Conservation (phyloP, 2,888 invertebrate genomes). For the Trisateles emortualis region DNA sequence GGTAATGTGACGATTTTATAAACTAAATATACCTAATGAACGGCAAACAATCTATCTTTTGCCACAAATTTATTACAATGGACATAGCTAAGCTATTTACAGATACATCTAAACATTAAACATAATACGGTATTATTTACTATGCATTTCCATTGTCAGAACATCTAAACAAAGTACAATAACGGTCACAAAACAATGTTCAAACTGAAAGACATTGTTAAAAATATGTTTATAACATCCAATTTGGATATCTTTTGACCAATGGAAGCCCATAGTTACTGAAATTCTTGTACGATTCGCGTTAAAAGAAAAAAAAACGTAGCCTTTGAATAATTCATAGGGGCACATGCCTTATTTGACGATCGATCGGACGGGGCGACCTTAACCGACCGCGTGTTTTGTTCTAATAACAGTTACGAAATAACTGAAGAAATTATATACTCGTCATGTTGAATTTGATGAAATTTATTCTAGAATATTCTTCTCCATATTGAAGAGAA, state of each 20-base stretch:
- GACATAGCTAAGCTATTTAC: constrained; percentile 28
- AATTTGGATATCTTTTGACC: background rate
- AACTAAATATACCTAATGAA: too few species aligned
- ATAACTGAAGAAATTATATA: constrained; percentile 12
- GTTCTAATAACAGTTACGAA: constrained; percentile 41
- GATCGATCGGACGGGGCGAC: constrained; percentile 26
- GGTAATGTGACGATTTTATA: too few species aligned
- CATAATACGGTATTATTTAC: constrained; percentile 7
- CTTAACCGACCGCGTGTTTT: constrained; percentile 23
- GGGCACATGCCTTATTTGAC: constrained; percentile 28
- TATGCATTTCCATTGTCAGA: too few species aligned
- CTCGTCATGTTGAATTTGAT: constrained; percentile 4
- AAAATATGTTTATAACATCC: background rate
- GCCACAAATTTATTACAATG: too few species aligned
- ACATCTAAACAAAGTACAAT: too few species aligned
- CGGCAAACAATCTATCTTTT: too few species aligned
- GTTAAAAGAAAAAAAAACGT: constrained; percentile 30
- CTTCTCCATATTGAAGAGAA: too few species aligned
- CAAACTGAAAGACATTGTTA: too few species aligned
- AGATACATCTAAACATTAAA: constrained; percentile 26
- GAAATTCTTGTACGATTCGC: constrained; percentile 12
- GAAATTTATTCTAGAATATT: too few species aligned
- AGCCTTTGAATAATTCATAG: constrained; percentile 36
- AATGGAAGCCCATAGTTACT: background rate
- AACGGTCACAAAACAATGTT: too few species aligned